Conservation (phyloP, 2,888 invertebrate species). For the Tetanocera ferruginea region DNA sequence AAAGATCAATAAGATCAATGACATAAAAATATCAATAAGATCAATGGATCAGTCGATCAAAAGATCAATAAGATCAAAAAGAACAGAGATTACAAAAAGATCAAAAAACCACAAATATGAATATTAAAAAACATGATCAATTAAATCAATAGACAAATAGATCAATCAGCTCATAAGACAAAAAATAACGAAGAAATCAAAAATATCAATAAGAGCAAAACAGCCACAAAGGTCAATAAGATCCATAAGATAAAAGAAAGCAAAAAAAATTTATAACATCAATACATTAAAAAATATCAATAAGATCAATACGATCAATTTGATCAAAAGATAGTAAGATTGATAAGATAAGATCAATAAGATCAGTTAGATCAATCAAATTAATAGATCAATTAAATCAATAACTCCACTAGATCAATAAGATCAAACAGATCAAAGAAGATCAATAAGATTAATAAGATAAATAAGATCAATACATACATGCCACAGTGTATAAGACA, state of each 20-base stretch:
- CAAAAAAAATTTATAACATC: not conserved
- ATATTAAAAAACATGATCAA: not conserved
- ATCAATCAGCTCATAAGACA: not conserved
- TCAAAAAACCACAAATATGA: not conserved
- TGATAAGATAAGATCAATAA: too few species aligned
- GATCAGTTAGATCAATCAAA: too few species aligned
- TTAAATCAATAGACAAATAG: not conserved
- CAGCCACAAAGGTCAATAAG: not conserved
- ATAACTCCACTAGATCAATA: not conserved
- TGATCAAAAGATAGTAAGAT: too few species aligned
- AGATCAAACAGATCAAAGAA: not conserved
- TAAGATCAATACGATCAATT: not conserved
- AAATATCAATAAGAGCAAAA: not conserved
- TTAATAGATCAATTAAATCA: too few species aligned
- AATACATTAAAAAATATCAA: not conserved
- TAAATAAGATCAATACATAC: not conserved
- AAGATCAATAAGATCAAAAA: not conserved
- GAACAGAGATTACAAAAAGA: not conserved
- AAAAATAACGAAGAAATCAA: not conserved
- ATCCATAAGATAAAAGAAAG: not conserved
- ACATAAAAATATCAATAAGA: not conserved
- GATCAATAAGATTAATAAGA: not conserved
- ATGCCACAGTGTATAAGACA: too few species aligned
- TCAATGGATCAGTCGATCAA: not conserved
- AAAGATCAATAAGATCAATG: not conserved